Base-by-base conservation (phyloP, 2,113 vertebrate species). In the Mellivora capensis region DNA sequence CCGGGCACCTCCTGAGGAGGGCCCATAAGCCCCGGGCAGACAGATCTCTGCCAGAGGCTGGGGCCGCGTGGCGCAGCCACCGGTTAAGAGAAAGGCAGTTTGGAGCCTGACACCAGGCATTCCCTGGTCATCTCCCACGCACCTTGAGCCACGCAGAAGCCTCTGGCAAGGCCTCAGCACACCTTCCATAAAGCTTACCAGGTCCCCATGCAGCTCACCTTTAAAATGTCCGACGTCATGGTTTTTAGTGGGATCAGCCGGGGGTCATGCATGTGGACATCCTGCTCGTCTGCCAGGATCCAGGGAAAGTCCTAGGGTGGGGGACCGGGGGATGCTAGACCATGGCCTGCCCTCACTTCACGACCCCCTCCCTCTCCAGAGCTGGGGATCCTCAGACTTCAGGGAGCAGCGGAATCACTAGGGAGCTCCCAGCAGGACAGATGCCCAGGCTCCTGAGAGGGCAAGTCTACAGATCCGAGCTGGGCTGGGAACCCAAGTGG, bases 261-360 rank as follows among this genome's bases (percentile, higher is more conserved):
- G 1, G 99, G 99, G 80, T 99, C 99, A 0, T 99, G 99, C 99
- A 99, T 99, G 93, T 99, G 99, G 85, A 99, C 99, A 0, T 99
- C 99, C 34, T 99, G 99, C 74, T 99, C 99, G 2, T 99, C 99
- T 15, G 99, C 99, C 0, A 99, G 99, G 96, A 99, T 99, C 99
- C 99, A 99, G 0, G 99, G 99, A 97, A 99, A 99, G 85, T 99
- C 99, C 99, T 99, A 76, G 34, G 57, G 57, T 61, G 39, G 76
- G 76, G n/a, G 95, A 57, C 20, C 89, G 4, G 10, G 3, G 29
- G 7, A 14, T 17, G 62, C 47, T 7, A n/a, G 23, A 23, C 11
- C 2, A 5, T 11, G 12, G 47, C 64, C 80, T 27, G 39, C 25
- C 29, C 37, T 91, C 49, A 59, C 29, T 71, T 23, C 37, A 59